Evolutionary conservation across 2,797 vertebrate species (phyloP).

Genomic region (Pagetopsis macropterus): DNA sequence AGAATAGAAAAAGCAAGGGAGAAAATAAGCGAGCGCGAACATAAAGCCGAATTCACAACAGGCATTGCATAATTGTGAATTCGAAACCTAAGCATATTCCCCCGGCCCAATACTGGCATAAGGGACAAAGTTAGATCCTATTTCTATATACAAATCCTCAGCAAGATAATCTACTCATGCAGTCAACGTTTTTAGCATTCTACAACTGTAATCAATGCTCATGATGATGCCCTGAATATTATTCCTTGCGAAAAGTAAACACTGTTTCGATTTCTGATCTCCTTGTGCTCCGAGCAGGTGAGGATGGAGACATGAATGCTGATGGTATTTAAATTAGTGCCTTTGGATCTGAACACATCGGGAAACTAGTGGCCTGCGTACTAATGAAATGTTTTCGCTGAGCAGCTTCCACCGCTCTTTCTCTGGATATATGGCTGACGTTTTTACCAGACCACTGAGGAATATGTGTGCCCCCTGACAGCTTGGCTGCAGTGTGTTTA

Average conservation of each 20-base stretch:
- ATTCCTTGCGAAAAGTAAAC: slow-evolving; percentile 11
- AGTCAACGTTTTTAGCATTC: neutral
- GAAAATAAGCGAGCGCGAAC: too few relatives aligned
- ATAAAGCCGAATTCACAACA: too few relatives aligned
- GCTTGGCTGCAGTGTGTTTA: slow-evolving; percentile 45
- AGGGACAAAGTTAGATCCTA: neutral
- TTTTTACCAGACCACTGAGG: slow-evolving; percentile 49
- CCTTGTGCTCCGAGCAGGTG: slow-evolving; percentile 35
- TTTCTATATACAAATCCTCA: neutral
- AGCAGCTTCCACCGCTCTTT: slow-evolving; percentile 27
- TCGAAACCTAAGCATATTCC: too few relatives aligned
- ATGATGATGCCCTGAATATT: slow-evolving; percentile 5
- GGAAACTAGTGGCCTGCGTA: slow-evolving; percentile 26
- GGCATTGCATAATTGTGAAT: too few relatives aligned
- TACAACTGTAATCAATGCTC: neutral
- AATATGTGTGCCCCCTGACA: slow-evolving; percentile 45
- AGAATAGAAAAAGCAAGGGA: too few relatives aligned
- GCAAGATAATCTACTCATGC: neutral
- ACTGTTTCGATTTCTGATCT: slow-evolving; percentile 4
- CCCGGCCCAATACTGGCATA: neutral
- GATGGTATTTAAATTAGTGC: slow-evolving; percentile 44
- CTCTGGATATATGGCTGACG: slow-evolving; percentile 37
- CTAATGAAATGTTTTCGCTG: slow-evolving; percentile 62
- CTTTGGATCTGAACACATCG: slow-evolving; percentile 42
- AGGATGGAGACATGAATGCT: slow-evolving; percentile 26